Evolutionary conservation across 2,113 vertebrate genomes (phyloP), one percentile per base, ranked within the genome.

Genomic region (Anoplopoma fimbria): DNA sequence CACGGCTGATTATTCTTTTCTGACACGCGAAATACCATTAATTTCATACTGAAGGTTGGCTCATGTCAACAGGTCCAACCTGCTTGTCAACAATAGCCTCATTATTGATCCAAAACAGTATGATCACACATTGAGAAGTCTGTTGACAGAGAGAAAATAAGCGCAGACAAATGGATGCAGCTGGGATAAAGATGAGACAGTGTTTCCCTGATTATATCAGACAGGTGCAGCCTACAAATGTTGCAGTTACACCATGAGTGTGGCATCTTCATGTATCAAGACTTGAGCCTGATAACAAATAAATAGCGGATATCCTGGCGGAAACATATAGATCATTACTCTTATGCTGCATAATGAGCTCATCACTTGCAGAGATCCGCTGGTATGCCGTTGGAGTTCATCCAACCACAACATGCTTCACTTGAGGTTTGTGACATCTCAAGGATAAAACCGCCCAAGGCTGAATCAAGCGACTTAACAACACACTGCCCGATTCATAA

Each of bases 401-500:
- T 88, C 87, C 88, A 90, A 87, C 69, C 78, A 83, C 81, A 93
- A 90, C 84, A 78, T 55, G 82, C 86, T 90, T 78, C 62, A 1
- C 76, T 89, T 63, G 79, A 45, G 77, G 85, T 89, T 84, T 92
- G 75, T 84, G 89, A 89, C 82, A 87, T 85, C 80, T 86, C 69
- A 67, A 86, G 82, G 85, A 89, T 82, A 73, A 87, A 88, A 73
- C 33, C 69, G 45, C 79, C 86, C 19, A 45, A 68, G 91, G 77
- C 75, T 57, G 87, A 91, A 90, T 85, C 63, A 77, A 73, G 76
- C 71, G 12, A 81, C 83, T 90, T 87, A 88, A 84, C 85, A 79
- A 82, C 87, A 91, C 86, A 88, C 84, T 61, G 86, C 70, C 74
- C 42, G 79, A 93, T 90, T 92, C 89, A 92, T 86, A 71, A 87